These are phyloP conservation scores for Metalampra italica DNA, from an alignment of 2,888 invertebrate species.

Conservation along the genomic window DNA sequence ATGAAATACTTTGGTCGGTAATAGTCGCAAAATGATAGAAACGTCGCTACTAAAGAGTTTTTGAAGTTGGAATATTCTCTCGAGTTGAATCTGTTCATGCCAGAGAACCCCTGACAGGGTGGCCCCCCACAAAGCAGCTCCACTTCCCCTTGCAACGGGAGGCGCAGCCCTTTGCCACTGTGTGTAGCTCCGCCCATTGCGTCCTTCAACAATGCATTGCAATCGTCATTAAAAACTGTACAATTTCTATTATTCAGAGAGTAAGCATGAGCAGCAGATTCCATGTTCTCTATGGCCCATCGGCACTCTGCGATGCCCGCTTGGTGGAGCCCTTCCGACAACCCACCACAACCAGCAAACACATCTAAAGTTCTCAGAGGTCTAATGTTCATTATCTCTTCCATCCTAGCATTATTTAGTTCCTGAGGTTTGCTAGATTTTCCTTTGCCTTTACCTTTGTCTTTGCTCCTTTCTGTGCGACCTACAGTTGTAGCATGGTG, in stretches of 20 bases:
- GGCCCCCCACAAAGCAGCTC: slow-evolving; percentile 92
- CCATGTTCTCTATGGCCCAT: slow-evolving; percentile 91
- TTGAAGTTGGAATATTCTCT: slow-evolving; percentile 91
- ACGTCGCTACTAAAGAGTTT: slow-evolving; percentile 90
- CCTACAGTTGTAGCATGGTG: slow-evolving; percentile 78
- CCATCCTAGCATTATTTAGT: slow-evolving; percentile 31
- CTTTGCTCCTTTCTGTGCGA: slow-evolving; percentile 79
- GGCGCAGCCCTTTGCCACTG: slow-evolving; percentile 67
- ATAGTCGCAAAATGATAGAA: slow-evolving; percentile 90
- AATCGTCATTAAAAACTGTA: slow-evolving; percentile 89
- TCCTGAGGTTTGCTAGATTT: slow-evolving; percentile 70
- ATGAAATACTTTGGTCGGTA: slow-evolving; percentile 90
- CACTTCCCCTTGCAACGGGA: slow-evolving; percentile 89
- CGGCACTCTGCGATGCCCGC: slow-evolving; percentile 83
- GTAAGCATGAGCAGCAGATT: slow-evolving; percentile 88
- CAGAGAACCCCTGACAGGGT: slow-evolving; percentile 93
- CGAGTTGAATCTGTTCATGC: slow-evolving; percentile 92
- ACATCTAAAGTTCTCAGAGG: slow-evolving; percentile 86
- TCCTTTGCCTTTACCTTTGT: slow-evolving; percentile 83
- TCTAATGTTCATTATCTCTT: slow-evolving; percentile 42
- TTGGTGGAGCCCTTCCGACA: slow-evolving; percentile 85
- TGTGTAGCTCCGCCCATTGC: slow-evolving; percentile 81
- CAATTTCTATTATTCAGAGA: slow-evolving; percentile 85
- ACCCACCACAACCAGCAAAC: slow-evolving; percentile 92
- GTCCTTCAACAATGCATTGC: slow-evolving; percentile 83